Percentiles rank a stretch among this genome's conserved stretches.
These are phyloP conservation scores for Elymnias hypermnestra DNA, from an alignment of 1,140 invertebrate species.

Conservation along the genomic window DNA sequence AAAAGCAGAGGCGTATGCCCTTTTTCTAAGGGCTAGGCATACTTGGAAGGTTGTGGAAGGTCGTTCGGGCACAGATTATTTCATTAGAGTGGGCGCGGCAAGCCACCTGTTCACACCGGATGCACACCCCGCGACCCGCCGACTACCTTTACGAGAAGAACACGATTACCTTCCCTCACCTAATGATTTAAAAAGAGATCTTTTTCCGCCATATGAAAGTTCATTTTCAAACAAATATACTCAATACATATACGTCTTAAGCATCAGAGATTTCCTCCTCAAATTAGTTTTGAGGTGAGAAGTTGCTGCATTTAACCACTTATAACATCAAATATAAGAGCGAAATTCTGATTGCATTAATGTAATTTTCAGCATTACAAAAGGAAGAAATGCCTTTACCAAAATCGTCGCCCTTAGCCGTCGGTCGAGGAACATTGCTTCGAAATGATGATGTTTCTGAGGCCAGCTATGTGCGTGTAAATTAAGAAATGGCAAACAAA, in stretches of 20 bases:
- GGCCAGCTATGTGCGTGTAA: no score
- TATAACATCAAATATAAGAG: slow-evolving; percentile 9
- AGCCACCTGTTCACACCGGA: slow-evolving; percentile 66
- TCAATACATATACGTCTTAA: slow-evolving; percentile 7
- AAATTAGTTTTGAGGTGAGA: slow-evolving; percentile 5
- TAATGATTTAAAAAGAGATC: slow-evolving; percentile 16
- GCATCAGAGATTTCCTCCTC: background rate
- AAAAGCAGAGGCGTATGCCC: slow-evolving; percentile 33
- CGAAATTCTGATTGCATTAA: slow-evolving; percentile 1
- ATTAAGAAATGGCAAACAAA: no score
- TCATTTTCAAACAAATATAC: slow-evolving; percentile 15
- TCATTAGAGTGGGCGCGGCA: slow-evolving; percentile 53
- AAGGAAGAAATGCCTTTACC: slow-evolving; percentile 34
- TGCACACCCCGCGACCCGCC: slow-evolving; percentile 43
- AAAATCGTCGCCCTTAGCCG: slow-evolving; percentile 31
- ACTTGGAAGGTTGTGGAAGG: slow-evolving; percentile 64
- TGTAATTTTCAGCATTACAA: slow-evolving; percentile 27
- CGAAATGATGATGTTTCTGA: no score
- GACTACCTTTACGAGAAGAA: slow-evolving; percentile 24
- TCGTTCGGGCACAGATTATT: slow-evolving; percentile 53
- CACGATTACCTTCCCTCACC: slow-evolving; percentile 21
- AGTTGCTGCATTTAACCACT: slow-evolving; percentile 8
- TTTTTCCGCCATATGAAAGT: slow-evolving; percentile 19
- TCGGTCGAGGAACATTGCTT: no score
- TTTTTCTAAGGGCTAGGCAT: slow-evolving; percentile 36